phyloP scores from a whole-genome alignment of 1,140 invertebrate genomes.

The Calephelis virginiensis region DNA sequence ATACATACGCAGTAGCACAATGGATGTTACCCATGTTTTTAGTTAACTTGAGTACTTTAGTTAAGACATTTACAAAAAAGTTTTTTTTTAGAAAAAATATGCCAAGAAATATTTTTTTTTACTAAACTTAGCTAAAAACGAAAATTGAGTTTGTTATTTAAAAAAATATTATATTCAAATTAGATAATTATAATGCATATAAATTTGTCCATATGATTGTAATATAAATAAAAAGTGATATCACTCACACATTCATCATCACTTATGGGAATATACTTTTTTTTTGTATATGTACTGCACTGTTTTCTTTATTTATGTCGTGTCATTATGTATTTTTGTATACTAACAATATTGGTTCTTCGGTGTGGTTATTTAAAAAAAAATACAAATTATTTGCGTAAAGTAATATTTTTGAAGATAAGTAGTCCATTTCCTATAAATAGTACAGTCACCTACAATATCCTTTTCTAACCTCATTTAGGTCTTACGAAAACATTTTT shows the following conservation, averaged over 20 bases:
- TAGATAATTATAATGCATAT: too few species aligned
- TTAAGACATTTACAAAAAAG: too few species aligned
- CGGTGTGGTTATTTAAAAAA: constrained; percentile 9
- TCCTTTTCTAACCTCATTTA: constrained; percentile 5
- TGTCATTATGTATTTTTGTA: constrained; percentile 3
- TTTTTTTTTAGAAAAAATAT: too few species aligned
- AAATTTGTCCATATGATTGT: not conserved
- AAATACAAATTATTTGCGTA: not conserved
- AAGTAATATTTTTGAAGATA: not conserved
- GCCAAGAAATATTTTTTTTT: too few species aligned
- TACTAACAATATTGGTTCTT: constrained; percentile 4
- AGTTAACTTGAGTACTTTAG: too few species aligned
- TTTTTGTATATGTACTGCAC: not conserved
- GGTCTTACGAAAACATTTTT: constrained; percentile 6
- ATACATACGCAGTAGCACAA: too few species aligned
- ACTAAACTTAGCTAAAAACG: too few species aligned
- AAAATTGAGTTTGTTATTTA: too few species aligned
- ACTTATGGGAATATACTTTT: not conserved
- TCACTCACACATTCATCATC: not conserved
- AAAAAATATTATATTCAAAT: too few species aligned
- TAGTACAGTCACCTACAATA: constrained; percentile 10
- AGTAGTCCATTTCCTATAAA: not conserved
- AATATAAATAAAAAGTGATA: not conserved
- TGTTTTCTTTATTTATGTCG: constrained; percentile 4
- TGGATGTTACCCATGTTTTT: too few species aligned